These are phyloP conservation scores for Taurulus bubalis DNA, from an alignment of 2,113 vertebrate species.

Conservation along the genomic window DNA sequence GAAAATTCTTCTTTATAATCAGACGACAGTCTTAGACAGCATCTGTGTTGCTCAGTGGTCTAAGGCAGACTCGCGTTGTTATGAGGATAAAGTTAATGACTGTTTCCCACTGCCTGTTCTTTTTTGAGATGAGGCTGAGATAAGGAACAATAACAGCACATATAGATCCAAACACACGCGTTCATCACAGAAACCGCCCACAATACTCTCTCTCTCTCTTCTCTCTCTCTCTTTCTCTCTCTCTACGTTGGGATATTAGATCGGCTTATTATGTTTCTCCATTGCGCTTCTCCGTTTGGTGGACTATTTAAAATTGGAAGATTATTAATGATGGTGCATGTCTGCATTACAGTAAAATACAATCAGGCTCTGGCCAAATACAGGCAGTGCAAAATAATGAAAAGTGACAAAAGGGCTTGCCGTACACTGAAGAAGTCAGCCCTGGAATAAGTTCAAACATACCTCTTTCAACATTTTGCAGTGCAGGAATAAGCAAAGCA, in stretches of 20 bases:
- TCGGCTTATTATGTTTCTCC: background rate
- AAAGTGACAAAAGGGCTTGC: background rate
- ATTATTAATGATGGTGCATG: background rate
- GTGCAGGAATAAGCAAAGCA: background rate
- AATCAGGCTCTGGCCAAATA: background rate
- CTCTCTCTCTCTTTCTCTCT: background rate
- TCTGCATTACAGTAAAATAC: background rate
- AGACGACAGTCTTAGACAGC: background rate
- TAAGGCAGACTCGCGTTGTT: conserved; percentile 14
- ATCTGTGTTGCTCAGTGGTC: conserved; percentile 15
- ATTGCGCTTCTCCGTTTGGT: background rate
- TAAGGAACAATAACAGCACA: conserved; percentile 40
- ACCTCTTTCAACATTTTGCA: conserved; percentile 1
- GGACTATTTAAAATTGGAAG: background rate
- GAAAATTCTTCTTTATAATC: conserved; percentile 54
- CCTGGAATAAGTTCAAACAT: background rate
- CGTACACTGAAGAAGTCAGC: background rate
- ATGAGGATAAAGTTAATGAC: conserved; percentile 39
- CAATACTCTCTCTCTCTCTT: background rate
- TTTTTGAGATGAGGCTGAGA: conserved; percentile 38
- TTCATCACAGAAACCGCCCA: conserved; percentile 1
- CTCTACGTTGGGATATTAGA: background rate
- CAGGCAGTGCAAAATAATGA: background rate
- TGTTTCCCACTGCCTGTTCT: background rate
- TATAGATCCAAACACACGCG: conserved; percentile 12